Evolutionary conservation across 2,797 vertebrate genomes (phyloP).

Genomic region (Pipistrellus nathusii): DNA sequence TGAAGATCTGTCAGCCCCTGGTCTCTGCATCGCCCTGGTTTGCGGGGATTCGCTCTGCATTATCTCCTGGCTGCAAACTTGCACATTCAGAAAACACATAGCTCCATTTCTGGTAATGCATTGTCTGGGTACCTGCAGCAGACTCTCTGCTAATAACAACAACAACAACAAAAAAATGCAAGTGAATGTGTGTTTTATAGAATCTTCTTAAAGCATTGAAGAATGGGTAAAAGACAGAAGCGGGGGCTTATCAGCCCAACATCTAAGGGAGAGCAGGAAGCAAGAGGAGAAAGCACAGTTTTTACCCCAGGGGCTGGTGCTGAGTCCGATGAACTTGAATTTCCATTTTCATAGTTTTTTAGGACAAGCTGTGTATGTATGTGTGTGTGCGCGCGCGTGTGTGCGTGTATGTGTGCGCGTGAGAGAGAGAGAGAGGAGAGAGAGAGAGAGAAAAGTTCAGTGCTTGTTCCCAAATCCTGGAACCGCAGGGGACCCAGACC

Average conservation of each 20-base stretch:
- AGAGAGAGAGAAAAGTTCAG: neutral
- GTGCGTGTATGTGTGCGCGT: neutral
- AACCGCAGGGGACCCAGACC: neutral
- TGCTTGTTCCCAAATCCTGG: neutral
- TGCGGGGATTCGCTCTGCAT: neutral
- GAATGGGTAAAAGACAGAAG: neutral
- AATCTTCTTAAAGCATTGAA: neutral
- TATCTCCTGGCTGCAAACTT: neutral
- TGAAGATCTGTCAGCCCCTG: conserved; percentile 1
- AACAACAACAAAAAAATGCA: neutral
- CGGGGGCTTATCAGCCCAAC: neutral
- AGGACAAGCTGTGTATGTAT: neutral
- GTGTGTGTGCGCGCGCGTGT: neutral
- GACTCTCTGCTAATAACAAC: conserved; percentile 35
- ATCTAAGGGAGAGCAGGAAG: neutral
- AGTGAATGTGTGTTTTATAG: neutral
- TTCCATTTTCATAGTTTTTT: neutral
- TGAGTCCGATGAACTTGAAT: neutral
- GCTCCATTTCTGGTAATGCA: neutral
- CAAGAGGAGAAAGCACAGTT: neutral
- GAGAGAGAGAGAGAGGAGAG: no score
- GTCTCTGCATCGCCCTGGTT: neutral
- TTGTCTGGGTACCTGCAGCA: neutral
- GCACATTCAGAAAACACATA: neutral
- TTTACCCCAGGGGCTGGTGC: neutral